Percentiles rank a stretch among this genome's conserved stretches.
phyloP scores from a whole-genome alignment of 2,888 invertebrate species.

The Hemithea aestivaria region DNA sequence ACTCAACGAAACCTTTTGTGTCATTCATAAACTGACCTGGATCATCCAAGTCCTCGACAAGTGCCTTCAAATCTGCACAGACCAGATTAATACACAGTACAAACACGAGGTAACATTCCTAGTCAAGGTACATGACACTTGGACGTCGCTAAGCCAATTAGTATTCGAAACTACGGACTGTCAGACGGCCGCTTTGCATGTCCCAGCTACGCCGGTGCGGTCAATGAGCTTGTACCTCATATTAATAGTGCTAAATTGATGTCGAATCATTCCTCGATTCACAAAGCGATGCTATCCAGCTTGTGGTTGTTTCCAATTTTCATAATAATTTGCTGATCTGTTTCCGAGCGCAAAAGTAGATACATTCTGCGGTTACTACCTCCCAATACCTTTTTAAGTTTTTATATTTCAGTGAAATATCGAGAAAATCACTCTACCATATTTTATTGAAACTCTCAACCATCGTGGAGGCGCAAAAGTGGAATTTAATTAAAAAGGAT shows the following conservation, averaged over 20 bases:
- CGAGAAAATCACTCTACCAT: too few relatives aligned
- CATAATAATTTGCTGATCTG: too few relatives aligned
- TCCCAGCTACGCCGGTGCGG: conserved; percentile 7
- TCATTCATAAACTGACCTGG: too few relatives aligned
- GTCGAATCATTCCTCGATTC: conserved; percentile 8
- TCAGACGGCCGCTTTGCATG: conserved; percentile 25
- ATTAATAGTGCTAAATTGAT: conserved; percentile 10
- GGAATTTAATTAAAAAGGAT: too few relatives aligned
- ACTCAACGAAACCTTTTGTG: too few relatives aligned
- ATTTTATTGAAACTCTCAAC: too few relatives aligned
- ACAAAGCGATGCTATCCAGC: too few relatives aligned
- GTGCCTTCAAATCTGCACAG: conserved; percentile 7
- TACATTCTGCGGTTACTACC: neutral
- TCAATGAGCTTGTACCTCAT: conserved; percentile 15
- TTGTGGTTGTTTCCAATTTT: too few relatives aligned
- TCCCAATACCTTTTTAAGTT: too few relatives aligned
- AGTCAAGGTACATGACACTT: conserved; percentile 7
- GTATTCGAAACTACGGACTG: conserved; percentile 43
- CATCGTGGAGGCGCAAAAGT: too few relatives aligned
- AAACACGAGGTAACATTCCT: conserved; percentile 12
- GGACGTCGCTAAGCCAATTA: conserved; percentile 49
- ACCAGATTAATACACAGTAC: conserved; percentile 11
- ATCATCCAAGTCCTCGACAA: neutral
- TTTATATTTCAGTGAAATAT: too few relatives aligned
- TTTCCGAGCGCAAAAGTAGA: too few relatives aligned